Percentiles rank a stretch among this genome's conserved stretches.
Evolutionary conservation across 2,113 vertebrate species (phyloP).

Genomic region (Xerus inauris): DNA sequence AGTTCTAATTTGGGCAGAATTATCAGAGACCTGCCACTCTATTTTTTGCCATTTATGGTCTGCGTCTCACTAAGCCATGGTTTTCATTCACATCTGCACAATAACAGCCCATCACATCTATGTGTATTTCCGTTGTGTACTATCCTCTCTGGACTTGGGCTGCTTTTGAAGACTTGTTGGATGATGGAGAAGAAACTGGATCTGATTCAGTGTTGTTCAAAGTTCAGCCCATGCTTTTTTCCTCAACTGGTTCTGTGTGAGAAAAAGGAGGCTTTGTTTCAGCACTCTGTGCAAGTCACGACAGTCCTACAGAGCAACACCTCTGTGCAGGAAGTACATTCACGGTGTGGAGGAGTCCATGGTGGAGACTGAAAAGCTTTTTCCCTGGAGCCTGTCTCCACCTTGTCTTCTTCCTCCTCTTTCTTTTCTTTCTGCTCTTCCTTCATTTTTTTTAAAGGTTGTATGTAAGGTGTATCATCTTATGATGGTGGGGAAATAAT

Average conservation of each 20-base stretch:
- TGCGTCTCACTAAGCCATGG: neutral
- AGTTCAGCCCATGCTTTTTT: slow-evolving; percentile 55
- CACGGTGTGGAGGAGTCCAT: accelerated
- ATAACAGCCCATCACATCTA: neutral
- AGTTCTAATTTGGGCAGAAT: slow-evolving; percentile 53
- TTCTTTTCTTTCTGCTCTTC: too few species aligned
- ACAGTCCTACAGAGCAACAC: neutral
- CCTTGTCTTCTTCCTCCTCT: neutral
- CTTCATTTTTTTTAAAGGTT: too few species aligned
- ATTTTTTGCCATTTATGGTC: slow-evolving; percentile 50
- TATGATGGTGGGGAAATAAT: too few species aligned
- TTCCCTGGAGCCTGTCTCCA: neutral
- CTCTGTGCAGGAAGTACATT: neutral
- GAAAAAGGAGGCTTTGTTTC: slow-evolving; percentile 52
- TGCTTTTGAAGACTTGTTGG: slow-evolving; percentile 68
- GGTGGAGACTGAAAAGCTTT: neutral
- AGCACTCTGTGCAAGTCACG: neutral
- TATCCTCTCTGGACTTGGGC: neutral
- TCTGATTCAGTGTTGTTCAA: slow-evolving; percentile 66
- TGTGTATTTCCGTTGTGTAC: neutral
- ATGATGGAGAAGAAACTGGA: slow-evolving; percentile 66
- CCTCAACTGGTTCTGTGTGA: slow-evolving; percentile 68
- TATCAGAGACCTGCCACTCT: slow-evolving; percentile 34
- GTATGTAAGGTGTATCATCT: too few species aligned
- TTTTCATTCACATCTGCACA: slow-evolving; percentile 45